phyloP scores from a whole-genome alignment of 1,140 invertebrate genomes.

The Eueides isabella region DNA sequence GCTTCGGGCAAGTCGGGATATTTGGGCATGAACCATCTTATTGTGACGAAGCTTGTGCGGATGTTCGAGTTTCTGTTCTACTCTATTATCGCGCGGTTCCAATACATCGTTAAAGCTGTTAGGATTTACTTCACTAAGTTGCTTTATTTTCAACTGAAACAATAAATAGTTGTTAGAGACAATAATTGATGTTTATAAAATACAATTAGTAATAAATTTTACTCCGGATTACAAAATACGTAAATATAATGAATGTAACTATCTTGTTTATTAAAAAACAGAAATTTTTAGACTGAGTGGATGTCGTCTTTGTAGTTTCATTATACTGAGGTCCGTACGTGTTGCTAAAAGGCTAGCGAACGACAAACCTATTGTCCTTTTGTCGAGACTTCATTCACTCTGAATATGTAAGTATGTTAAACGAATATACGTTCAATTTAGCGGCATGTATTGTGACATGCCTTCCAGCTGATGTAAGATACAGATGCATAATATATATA shows the following conservation, averaged over 20 bases:
- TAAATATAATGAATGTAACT: no score
- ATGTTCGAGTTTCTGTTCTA: constrained; percentile 41
- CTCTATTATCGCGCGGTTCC: constrained; percentile 43
- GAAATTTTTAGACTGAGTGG: not conserved
- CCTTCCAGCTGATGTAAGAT: not conserved
- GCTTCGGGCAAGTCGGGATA: constrained; percentile 78
- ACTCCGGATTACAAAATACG: no score
- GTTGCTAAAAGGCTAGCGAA: not conserved
- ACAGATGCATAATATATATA: not conserved
- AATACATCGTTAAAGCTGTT: constrained; percentile 57
- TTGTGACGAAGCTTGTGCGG: constrained; percentile 66
- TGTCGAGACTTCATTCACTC: not conserved
- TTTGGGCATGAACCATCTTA: constrained; percentile 82
- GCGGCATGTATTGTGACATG: not conserved
- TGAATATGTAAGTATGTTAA: not conserved
- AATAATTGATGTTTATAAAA: not conserved
- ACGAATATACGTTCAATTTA: not conserved
- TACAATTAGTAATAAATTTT: no score
- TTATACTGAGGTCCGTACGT: not conserved
- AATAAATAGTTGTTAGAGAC: not conserved
- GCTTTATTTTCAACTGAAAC: constrained; percentile 65
- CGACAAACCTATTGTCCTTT: constrained; percentile 1
- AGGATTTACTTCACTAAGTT: constrained; percentile 51
- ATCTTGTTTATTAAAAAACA: no score
- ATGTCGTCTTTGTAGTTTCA: not conserved